These are phyloP conservation scores for Scortum barcoo DNA, from an alignment of 2,113 vertebrate genomes.

Conservation along the genomic window DNA sequence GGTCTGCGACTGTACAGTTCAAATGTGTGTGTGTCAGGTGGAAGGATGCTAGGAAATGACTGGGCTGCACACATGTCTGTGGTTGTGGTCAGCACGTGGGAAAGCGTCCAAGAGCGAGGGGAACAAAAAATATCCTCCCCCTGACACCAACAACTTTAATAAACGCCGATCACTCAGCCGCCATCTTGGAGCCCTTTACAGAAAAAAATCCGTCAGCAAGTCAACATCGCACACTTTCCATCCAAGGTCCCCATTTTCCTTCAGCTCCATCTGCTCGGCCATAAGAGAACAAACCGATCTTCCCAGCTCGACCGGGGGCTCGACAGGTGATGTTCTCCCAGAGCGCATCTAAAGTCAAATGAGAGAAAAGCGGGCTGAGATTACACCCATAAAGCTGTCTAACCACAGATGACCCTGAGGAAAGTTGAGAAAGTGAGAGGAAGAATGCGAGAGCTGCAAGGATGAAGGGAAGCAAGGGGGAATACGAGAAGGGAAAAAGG, in stretches of 20 bases:
- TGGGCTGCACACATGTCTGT: conserved; percentile 57
- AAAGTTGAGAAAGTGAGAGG: conserved; percentile 46
- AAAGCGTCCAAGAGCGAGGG: conserved; percentile 53
- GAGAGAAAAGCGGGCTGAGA: conserved; percentile 37
- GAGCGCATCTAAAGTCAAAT: conserved; percentile 27
- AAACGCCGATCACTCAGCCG: conserved; percentile 51
- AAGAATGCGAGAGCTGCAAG: conserved; percentile 22
- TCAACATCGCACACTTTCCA: conserved; percentile 43
- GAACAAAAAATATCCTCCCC: conserved; percentile 63
- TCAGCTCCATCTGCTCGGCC: conserved; percentile 34
- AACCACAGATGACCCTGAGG: conserved; percentile 32
- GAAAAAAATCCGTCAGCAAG: conserved; percentile 30
- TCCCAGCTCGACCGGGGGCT: conserved; percentile 28
- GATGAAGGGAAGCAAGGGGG: background rate
- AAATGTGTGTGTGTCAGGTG: conserved; percentile 57
- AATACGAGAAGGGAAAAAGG: background rate
- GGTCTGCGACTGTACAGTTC: conserved; percentile 42
- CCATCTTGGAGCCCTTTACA: conserved; percentile 43
- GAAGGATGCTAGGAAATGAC: conserved; percentile 52
- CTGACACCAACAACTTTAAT: conserved; percentile 71
- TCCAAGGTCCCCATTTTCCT: conserved; percentile 26
- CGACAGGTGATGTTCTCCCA: conserved; percentile 60
- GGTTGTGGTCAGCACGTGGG: conserved; percentile 66
- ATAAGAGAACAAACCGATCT: conserved; percentile 24
- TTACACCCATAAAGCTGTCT: conserved; percentile 54